A percentile compares a stretch with the other conserved stretches of the same genome.
phyloP scores from a whole-genome alignment of 1,140 invertebrate species.

The Diorhabda elongata region DNA sequence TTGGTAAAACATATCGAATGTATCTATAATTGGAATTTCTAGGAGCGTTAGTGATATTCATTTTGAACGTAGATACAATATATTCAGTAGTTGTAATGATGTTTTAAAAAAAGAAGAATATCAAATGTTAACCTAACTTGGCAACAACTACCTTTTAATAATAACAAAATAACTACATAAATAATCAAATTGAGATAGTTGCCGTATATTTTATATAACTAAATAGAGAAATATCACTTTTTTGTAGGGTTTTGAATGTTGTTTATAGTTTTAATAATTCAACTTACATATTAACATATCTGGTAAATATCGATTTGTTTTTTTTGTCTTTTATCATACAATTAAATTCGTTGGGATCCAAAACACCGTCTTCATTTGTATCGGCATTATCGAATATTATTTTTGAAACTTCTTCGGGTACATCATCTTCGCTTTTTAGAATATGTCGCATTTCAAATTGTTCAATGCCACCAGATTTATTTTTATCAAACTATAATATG shows the following conservation, averaged over 20 bases:
- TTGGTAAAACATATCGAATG: constrained; percentile 2
- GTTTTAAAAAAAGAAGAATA: too few species aligned
- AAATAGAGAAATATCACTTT: too few species aligned
- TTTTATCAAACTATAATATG: constrained; percentile 22
- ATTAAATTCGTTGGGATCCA: constrained; percentile 75
- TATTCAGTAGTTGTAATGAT: not conserved
- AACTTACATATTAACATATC: constrained; percentile 24
- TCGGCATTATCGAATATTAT: constrained; percentile 48
- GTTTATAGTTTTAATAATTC: not conserved
- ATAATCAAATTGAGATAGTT: too few species aligned
- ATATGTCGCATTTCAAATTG: constrained; percentile 21
- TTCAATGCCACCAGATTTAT: constrained; percentile 23
- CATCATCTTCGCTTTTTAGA: constrained; percentile 15
- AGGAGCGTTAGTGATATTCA: not conserved
- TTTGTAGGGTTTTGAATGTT: too few species aligned
- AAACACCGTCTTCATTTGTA: constrained; percentile 64
- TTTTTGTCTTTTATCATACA: constrained; percentile 65
- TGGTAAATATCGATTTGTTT: constrained; percentile 53
- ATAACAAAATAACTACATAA: too few species aligned
- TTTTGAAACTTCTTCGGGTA: constrained; percentile 16
- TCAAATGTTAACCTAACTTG: too few species aligned
- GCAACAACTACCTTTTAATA: too few species aligned
- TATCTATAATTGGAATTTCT: not conserved
- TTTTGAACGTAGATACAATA: not conserved
- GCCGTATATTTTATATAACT: too few species aligned